A percentile compares a stretch with the other conserved stretches of the same genome.
These are phyloP conservation scores for Myioborus miniatus DNA, from an alignment of 2,797 vertebrate species.

Conservation along the genomic window DNA sequence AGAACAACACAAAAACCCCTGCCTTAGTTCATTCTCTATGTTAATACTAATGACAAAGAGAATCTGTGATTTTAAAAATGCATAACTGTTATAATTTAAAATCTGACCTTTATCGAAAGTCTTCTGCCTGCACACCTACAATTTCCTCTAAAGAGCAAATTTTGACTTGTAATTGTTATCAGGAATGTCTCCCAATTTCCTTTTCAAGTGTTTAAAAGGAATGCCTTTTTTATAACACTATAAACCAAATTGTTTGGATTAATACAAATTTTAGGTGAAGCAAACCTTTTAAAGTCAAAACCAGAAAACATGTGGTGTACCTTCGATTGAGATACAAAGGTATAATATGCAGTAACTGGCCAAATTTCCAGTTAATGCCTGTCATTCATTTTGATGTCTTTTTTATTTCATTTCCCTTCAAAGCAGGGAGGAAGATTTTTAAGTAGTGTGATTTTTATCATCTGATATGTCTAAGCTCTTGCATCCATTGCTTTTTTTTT, in stretches of 20 bases:
- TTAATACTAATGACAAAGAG: neutral
- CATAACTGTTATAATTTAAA: neutral
- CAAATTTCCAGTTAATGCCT: neutral
- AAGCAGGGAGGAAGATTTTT: neutral
- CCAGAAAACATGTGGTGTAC: neutral
- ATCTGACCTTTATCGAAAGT: neutral
- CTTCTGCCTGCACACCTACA: neutral
- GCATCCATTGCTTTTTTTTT: neutral
- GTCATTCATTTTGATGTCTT: neutral
- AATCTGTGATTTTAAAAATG: neutral
- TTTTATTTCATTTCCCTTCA: neutral
- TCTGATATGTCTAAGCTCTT: neutral
- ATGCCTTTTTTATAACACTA: neutral
- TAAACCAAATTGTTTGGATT: neutral
- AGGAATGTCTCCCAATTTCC: neutral
- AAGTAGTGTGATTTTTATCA: neutral
- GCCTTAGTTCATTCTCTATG: neutral
- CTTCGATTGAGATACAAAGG: neutral
- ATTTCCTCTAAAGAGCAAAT: neutral
- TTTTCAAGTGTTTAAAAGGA: slow-evolving; percentile 11
- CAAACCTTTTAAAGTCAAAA: neutral
- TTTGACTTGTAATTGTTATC: neutral
- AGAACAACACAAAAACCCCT: neutral
- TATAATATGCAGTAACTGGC: neutral
- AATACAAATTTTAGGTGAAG: neutral